Base-by-base conservation (phyloP, 2,888 invertebrate genomes). In the Eupithecia tripunctaria region DNA sequence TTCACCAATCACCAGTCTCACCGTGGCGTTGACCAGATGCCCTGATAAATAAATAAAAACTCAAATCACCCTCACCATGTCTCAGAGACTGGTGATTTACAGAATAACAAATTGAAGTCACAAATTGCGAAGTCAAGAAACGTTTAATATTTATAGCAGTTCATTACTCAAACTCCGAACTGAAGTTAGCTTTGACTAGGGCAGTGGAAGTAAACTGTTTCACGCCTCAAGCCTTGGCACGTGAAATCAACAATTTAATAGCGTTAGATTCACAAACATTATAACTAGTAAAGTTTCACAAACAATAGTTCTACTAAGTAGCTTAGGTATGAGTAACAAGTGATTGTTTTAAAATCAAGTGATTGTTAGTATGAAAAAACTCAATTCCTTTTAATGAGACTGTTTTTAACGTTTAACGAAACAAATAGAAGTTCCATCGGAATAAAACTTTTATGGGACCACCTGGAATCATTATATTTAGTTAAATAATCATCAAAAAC, bases 61-160 rank as follows among this genome's bases (percentile, higher is more conserved):
- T 29, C 21, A 18, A n/a, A 63, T 38, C 27, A 7, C 21, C 32
- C 47, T 51, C 2, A 21, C 29, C 38, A 4, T 56, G n/a, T 63
- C 62, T 63, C 47, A 62, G 67, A 36, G 21, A 36, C 64, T 41
- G 64, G 43, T 69, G 41, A 71, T 71, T 71, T 41, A 71, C 66
- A 56, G 71, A 64, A 29, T 47, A 64, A 69, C 69, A 67, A 70
- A 73, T 62, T 67, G 56, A 62, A 21, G 67, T 67, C 62, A 62
- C 72, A 70, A 72, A 72, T 65, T 69, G n/a, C 66, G 32, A 68
- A 73, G 70, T 67, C 67, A 66, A 70, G 73, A 69, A 67, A 64
- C 63, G 41, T 70, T 69, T 69, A 38, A 72, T 72, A 72, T 67
- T 73, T 67, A 70, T 72, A 70, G 67, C 72, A 62, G 59, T 68